Base-by-base conservation (phyloP, 2,113 vertebrate species). In the Oreotragus oreotragus region DNA sequence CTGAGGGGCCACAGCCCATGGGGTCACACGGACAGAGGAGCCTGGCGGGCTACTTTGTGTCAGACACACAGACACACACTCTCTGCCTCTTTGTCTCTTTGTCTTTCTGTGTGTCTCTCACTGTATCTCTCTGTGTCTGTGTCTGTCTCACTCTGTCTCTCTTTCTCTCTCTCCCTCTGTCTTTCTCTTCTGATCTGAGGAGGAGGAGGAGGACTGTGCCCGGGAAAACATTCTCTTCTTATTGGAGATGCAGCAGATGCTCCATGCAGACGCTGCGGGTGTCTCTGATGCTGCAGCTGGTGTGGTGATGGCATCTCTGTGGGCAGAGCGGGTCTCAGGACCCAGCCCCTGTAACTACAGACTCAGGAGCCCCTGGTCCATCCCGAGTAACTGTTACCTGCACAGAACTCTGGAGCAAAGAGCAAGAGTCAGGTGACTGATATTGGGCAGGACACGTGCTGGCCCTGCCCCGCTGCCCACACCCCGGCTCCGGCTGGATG, bases 381-480 rank as follows among this genome's bases (percentile, higher is more conserved):
- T 66, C 62, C 62, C n/a, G 62, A n/a, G 64, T 19, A n/a, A 66
- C 62, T n/a, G 33, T 66, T 66, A n/a, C 33, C 33, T 66, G 33
- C 62, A n/a, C 33, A 66, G 62, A 64, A n/a, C 33, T n/a, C 30
- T n/a, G 62, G 30, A 64, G 62, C 62, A 64, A 64, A 64, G 62
- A 64, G 62, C 30, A 17, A 14, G 58, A 30, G 30, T 64, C 51
- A 6, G 16, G 51, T 53, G 51, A 8, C 53, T 8, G 9, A 47
- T 9, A 0, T 2, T 19, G 43, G 9, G 14, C 73, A 28, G 14
- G 73, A 45, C 9, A 3, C 14, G 1, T 1, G 43, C 55, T 49
- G 9, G 0, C 13, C 13, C 9, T 27, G 30, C 14, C 53, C 15
- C 8, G 5, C 13, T 17, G 30, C 2, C 7, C n/a, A 13, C 1